phyloP scores from a whole-genome alignment of 2,797 vertebrate genomes.

The Microctenopoma stevenorrisi region DNA sequence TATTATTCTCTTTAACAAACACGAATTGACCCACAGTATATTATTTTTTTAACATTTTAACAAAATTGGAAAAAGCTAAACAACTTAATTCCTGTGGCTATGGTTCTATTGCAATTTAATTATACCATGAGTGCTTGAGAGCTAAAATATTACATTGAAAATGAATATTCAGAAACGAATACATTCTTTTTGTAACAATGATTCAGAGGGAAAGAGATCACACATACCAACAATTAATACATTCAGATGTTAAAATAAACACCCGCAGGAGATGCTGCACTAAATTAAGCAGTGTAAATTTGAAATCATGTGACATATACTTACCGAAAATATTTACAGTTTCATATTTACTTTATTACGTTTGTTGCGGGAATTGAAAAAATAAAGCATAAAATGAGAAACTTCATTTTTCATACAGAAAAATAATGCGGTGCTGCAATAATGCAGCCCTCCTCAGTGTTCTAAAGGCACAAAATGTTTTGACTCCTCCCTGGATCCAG shows the following conservation, averaged over 20 bases:
- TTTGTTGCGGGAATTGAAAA: conserved; percentile 17
- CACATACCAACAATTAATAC: background rate
- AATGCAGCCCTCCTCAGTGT: conserved; percentile 49
- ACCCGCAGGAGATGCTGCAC: background rate
- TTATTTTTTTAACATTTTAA: too few species aligned
- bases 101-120: too few species aligned
- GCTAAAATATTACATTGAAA: background rate
- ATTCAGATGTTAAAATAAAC: too few species aligned
- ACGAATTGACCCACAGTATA: too few species aligned
- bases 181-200: background rate
- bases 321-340: conserved; percentile 13
- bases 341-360: conserved; percentile 10
- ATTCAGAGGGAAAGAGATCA: background rate
- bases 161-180: background rate
- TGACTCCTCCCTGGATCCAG: conserved; percentile 47
- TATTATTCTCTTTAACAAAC: too few species aligned
- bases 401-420: conserved; percentile 11
- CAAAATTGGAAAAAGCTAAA: too few species aligned
- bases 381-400: conserved; percentile 17
- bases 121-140: background rate
- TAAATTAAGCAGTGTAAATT: conserved; percentile 30
- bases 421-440: conserved; percentile 55
- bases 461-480: conserved; percentile 59
- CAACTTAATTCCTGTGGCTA: too few species aligned
- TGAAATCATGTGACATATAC: conserved; percentile 16